Evolutionary conservation across 2,113 vertebrate species (phyloP).

Genomic region (Nycticebus coucang): DNA sequence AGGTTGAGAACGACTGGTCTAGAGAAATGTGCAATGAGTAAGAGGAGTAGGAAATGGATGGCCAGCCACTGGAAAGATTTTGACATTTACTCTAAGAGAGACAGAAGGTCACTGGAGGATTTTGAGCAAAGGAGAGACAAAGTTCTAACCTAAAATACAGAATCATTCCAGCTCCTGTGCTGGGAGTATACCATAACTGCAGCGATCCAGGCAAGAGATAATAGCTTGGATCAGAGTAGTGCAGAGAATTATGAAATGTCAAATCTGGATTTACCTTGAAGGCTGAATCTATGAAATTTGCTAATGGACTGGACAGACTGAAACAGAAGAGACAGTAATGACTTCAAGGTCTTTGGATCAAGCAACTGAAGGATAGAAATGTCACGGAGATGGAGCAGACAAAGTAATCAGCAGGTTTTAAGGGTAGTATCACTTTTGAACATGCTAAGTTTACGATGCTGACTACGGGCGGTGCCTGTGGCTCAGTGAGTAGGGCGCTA

Average conservation of each 20-base stretch:
- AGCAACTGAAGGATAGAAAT: neutral
- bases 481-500: no score
- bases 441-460: neutral
- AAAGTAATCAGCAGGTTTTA: neutral
- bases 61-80: neutral
- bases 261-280: neutral
- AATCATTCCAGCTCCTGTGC: neutral
- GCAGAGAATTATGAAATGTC: neutral
- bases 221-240: neutral
- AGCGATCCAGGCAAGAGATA: neutral
- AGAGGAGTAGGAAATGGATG: neutral
- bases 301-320: neutral
- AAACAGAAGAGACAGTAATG: neutral
- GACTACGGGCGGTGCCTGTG: no score
- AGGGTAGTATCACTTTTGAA: neutral
- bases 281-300: neutral
- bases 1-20: no score
- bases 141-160: neutral
- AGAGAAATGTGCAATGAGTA: neutral
- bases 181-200: neutral
- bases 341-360: neutral
- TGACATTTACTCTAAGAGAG: neutral
- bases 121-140: neutral
- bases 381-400: neutral
- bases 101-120: neutral